Conservation (phyloP, 1,140 invertebrate genomes). For the Drosophila nannoptera region DNA sequence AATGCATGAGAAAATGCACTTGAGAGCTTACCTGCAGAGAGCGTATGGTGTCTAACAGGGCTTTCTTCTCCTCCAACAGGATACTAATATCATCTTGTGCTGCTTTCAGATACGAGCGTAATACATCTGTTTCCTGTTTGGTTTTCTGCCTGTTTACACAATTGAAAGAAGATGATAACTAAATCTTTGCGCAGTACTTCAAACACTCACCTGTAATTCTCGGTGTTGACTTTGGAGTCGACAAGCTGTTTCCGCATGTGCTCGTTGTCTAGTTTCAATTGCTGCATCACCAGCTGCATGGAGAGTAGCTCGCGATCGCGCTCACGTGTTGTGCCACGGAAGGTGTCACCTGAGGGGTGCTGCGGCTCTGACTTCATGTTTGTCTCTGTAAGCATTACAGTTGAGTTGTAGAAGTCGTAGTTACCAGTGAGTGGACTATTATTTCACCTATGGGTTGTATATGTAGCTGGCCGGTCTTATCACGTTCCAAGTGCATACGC, state of each 20-base stretch:
- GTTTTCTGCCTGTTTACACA: conserved; percentile 78
- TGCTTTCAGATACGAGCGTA: conserved; percentile 82
- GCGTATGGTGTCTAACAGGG: conserved; percentile 84
- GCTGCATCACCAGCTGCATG: conserved; percentile 80
- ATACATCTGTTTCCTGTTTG: conserved; percentile 83
- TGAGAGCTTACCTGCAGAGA: conserved; percentile 81
- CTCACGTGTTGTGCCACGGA: conserved; percentile 70
- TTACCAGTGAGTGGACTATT: not conserved
- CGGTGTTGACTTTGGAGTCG: conserved; percentile 82
- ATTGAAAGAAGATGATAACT: not conserved
- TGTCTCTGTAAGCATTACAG: conserved; percentile 41
- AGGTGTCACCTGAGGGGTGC: conserved; percentile 42
- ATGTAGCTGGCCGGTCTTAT: conserved; percentile 85
- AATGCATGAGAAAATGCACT: not conserved
- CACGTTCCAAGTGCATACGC: conserved; percentile 84
- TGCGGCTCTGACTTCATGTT: conserved; percentile 50
- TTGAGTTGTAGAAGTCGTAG: not conserved
- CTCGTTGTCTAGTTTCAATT: conserved; percentile 83
- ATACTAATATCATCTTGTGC: conserved; percentile 86
- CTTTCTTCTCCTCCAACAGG: conserved; percentile 86
- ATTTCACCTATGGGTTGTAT: conserved; percentile 82
- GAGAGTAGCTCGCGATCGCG: conserved; percentile 80
- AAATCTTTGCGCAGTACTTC: not conserved
- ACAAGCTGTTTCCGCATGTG: conserved; percentile 82
- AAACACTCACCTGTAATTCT: conserved; percentile 81